These are phyloP conservation scores for Cynodonichthys magdalenae DNA, from an alignment of 2,797 vertebrate genomes.

Conservation along the genomic window DNA sequence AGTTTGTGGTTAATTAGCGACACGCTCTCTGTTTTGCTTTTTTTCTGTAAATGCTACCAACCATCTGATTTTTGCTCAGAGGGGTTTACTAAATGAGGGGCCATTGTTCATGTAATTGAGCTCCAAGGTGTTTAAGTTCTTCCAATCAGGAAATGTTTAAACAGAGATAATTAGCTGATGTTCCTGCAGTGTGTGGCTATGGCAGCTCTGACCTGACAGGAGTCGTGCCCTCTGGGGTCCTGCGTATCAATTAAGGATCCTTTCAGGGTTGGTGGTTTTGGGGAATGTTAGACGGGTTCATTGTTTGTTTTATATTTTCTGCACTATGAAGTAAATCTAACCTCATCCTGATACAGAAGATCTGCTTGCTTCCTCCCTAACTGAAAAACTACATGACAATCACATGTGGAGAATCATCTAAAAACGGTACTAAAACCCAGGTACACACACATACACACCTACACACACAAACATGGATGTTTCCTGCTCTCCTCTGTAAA, in stretches of 20 bases:
- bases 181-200: constrained; percentile 69
- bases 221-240: constrained; percentile 76
- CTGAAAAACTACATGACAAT: not conserved
- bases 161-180: constrained; percentile 78
- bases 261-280: constrained; percentile 64
- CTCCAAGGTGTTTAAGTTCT: constrained; percentile 82
- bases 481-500: constrained; percentile 59
- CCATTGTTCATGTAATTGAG: constrained; percentile 78
- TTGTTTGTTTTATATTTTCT: constrained; percentile 58
- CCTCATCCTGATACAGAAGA: not conserved
- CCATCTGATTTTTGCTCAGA: constrained; percentile 33
- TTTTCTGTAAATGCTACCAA: constrained; percentile 62
- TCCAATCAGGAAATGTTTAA: constrained; percentile 86
- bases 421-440: not conserved
- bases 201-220: constrained; percentile 81
- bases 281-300: constrained; percentile 73
- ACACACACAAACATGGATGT: constrained; percentile 49
- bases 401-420: too few species aligned
- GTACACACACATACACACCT: constrained; percentile 6
- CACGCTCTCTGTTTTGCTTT: constrained; percentile 24
- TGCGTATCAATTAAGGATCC: constrained; percentile 74
- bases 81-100: constrained; percentile 58
- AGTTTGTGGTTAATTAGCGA: constrained; percentile 56
- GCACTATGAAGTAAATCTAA: not conserved
- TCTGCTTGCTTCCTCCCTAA: not conserved